phyloP scores from a whole-genome alignment of 2,888 invertebrate genomes.

The Frankliniella fusca region DNA sequence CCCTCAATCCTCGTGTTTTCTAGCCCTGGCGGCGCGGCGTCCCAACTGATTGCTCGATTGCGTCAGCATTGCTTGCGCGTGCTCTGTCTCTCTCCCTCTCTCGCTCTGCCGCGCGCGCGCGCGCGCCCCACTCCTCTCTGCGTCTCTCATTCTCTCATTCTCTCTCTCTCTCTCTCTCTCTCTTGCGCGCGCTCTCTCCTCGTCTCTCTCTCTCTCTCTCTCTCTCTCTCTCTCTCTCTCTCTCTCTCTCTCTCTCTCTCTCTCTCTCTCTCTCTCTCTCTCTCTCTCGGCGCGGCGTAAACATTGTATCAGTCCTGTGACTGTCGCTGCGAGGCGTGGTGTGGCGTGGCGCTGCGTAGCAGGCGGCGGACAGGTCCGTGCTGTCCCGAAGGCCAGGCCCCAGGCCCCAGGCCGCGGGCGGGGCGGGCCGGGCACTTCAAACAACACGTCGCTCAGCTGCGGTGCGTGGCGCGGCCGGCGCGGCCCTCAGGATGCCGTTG shows the following conservation, averaged over 20 bases:
- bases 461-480: no score
- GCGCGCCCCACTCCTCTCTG: not conserved
- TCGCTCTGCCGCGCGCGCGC: not conserved
- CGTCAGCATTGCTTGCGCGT: not conserved
- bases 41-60: not conserved
- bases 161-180: not conserved
- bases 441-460: no score
- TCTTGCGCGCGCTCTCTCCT: not conserved
- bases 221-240: not conserved
- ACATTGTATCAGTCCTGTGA: not conserved
- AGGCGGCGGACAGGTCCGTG: not conserved
- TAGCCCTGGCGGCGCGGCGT: no score
- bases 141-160: not conserved
- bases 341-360: not conserved
- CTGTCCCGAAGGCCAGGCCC: no score
- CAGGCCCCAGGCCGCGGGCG: not conserved
- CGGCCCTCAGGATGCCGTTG: no score
- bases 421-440: not conserved
- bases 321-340: not conserved
- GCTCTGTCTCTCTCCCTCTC: not conserved
- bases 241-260: not conserved
- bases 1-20: no score
- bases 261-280: not conserved
- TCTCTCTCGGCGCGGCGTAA: not conserved
- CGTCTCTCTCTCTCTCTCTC: not conserved